These are phyloP conservation scores for Dendrolimus kikuchii DNA, from an alignment of 1,140 invertebrate species.

Conservation along the genomic window DNA sequence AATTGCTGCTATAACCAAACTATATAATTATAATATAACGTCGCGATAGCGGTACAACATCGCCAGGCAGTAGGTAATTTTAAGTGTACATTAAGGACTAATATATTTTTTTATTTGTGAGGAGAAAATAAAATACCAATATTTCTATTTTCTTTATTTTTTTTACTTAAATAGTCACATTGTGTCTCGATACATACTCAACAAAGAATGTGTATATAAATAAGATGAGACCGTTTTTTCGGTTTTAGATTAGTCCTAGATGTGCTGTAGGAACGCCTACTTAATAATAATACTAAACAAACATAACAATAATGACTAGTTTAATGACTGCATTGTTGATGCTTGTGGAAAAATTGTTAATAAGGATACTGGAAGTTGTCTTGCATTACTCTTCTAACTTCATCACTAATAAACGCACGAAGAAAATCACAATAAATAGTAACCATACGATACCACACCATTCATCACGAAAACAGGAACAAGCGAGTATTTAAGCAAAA, in stretches of 20 bases:
- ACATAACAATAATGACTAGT: conserved; percentile 65
- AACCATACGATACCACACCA: conserved; percentile 42
- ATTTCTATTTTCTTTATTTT: conserved; percentile 26
- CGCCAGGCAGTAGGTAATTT: too few species aligned
- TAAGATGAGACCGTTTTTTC: conserved; percentile 6
- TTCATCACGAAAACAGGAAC: conserved; percentile 54
- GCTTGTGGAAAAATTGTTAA: conserved; percentile 57
- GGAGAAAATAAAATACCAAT: conserved; percentile 17
- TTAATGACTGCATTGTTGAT: conserved; percentile 35
- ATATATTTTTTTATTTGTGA: conserved; percentile 10
- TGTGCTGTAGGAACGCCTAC: conserved; percentile 43
- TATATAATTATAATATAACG: too few species aligned
- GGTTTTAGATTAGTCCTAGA: conserved; percentile 47
- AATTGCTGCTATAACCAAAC: too few species aligned
- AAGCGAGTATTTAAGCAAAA: conserved; percentile 60
- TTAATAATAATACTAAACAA: conserved; percentile 57
- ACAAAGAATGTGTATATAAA: conserved; percentile 27
- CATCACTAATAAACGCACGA: conserved; percentile 48
- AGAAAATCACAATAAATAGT: conserved; percentile 43
- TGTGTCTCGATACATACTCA: conserved; percentile 46
- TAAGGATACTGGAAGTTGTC: conserved; percentile 57
- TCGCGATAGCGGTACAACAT: too few species aligned
- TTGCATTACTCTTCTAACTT: conserved; percentile 42
- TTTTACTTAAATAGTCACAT: conserved; percentile 53
- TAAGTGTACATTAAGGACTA: too few species aligned